Evolutionary conservation across 2,797 vertebrate species (phyloP).

Genomic region (Brotula barbata): DNA sequence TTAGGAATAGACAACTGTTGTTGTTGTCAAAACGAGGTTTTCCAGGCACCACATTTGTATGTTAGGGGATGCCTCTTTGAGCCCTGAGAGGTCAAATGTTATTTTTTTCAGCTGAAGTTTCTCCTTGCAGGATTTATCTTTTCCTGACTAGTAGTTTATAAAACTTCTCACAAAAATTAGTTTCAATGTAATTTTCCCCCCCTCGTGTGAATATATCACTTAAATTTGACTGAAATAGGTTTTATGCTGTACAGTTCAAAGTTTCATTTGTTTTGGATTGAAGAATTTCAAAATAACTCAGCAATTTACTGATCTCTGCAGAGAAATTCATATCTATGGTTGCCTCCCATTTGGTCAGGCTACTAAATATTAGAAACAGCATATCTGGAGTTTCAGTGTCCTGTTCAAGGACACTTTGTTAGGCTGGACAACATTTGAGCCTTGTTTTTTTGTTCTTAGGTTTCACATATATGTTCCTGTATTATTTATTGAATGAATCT

Average conservation of each 20-base stretch:
- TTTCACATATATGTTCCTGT: background rate
- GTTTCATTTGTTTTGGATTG: too few species aligned
- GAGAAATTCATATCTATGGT: slow-evolving; percentile 4
- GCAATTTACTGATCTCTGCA: background rate
- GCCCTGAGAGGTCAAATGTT: background rate
- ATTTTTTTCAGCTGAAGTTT: background rate
- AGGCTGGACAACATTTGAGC: background rate
- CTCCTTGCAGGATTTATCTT: background rate
- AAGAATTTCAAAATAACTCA: background rate
- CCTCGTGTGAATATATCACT: too few species aligned
- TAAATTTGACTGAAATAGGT: too few species aligned
- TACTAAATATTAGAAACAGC: background rate
- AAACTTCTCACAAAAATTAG: too few species aligned
- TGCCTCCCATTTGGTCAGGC: background rate
- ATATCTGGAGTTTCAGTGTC: slow-evolving; percentile 1
- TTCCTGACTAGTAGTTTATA: slow-evolving; percentile 11
- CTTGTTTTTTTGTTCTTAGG: background rate
- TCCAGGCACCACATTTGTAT: background rate
- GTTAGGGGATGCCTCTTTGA: background rate
- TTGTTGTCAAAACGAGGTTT: too few species aligned
- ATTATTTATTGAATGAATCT: too few species aligned
- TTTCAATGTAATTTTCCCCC: too few species aligned
- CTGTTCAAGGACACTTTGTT: background rate
- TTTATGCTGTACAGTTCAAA: too few species aligned
- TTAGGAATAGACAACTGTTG: too few species aligned